Evolutionary conservation across 2,113 vertebrate species (phyloP).

Genomic region (Grus americana): DNA sequence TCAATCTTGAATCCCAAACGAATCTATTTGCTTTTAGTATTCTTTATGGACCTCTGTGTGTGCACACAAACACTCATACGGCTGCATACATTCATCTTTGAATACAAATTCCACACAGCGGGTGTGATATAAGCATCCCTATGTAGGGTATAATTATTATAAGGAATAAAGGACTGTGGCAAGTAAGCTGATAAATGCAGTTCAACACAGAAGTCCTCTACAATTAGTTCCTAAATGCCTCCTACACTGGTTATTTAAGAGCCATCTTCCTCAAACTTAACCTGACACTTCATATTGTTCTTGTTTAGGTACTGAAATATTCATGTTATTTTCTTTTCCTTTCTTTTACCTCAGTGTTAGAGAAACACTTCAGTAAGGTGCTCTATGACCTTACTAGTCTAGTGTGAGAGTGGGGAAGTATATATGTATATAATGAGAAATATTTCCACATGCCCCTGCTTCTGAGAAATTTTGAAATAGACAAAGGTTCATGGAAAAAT

Average conservation of each 20-base stretch:
- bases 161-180: background rate
- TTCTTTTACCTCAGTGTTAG: background rate
- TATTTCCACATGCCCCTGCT: background rate
- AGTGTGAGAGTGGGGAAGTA: background rate
- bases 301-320: background rate
- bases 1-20: background rate
- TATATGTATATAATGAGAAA: background rate
- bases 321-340: background rate
- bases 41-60: background rate
- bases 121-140: background rate
- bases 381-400: background rate
- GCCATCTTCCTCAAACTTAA: background rate
- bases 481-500: background rate
- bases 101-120: background rate
- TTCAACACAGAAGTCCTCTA: background rate
- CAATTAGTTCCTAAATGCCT: background rate
- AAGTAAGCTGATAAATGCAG: background rate
- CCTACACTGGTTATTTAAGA: background rate
- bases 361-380: background rate
- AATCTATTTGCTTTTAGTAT: background rate
- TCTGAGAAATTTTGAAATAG: background rate
- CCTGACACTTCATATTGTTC: background rate
- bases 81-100: background rate
- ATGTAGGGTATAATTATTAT: background rate
- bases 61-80: background rate